Conservation (phyloP, 2,888 invertebrate genomes). For the Morpho helenor region DNA sequence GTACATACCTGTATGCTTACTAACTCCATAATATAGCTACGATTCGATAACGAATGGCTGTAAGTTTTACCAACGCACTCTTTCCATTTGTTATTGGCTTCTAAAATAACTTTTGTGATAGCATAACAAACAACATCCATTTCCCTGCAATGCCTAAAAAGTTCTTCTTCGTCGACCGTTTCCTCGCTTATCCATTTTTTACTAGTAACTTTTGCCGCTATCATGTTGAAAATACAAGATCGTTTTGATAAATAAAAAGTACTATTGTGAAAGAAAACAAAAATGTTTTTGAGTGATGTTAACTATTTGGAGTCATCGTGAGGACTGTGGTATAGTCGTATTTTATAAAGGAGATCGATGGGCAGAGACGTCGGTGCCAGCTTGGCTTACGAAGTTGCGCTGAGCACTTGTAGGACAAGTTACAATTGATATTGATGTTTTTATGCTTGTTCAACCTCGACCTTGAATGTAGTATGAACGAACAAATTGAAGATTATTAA, state of each 20-base stretch:
- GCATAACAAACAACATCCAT: conserved; percentile 71
- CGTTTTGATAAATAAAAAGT: conserved; percentile 4
- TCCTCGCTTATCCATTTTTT: conserved; percentile 79
- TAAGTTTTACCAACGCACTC: conserved; percentile 44
- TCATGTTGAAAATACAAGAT: conserved; percentile 36
- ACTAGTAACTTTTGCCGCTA: conserved; percentile 46
- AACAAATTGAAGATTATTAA: neutral
- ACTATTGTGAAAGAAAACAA: conserved; percentile 9
- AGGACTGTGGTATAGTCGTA: conserved; percentile 49
- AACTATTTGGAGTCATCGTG: conserved; percentile 52
- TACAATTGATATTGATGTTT: conserved; percentile 54
- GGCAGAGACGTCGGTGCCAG: conserved; percentile 64
- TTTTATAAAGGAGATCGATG: conserved; percentile 62
- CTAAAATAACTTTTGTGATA: conserved; percentile 63
- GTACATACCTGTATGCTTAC: conserved; percentile 69
- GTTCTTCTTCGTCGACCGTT: conserved; percentile 64
- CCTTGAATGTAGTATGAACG: conserved; percentile 39
- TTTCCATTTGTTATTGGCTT: conserved; percentile 72
- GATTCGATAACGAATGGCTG: conserved; percentile 55
- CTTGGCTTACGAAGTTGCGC: conserved; percentile 34
- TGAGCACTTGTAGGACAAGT: conserved; percentile 58
- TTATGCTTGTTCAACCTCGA: conserved; percentile 47
- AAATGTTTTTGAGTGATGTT: conserved; percentile 31
- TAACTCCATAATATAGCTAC: conserved; percentile 69
- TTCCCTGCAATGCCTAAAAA: conserved; percentile 72